Conservation (phyloP, 2,113 vertebrate genomes). For the Mohoua ochrocephala region DNA sequence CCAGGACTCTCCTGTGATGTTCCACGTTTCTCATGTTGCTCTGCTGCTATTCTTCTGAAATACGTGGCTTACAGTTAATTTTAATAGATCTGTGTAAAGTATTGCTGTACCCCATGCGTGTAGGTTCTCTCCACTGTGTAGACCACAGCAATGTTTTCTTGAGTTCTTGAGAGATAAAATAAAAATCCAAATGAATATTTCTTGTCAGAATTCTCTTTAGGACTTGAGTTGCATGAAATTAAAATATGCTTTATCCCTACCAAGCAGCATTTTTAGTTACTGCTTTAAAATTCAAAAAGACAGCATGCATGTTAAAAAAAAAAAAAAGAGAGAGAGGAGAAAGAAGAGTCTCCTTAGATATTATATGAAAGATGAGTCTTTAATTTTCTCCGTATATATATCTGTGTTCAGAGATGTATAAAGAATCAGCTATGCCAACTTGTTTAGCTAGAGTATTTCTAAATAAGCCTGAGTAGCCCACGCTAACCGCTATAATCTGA, state of each 20-base stretch:
- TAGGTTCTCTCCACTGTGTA: background rate
- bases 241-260: background rate
- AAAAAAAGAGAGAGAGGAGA: no score
- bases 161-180: background rate
- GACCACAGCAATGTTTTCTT: background rate
- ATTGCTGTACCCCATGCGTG: background rate
- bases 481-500: background rate
- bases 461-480: background rate
- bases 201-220: background rate
- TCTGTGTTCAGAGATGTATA: background rate
- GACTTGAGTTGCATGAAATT: background rate
- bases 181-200: background rate
- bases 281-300: background rate
- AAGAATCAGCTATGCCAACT: background rate
- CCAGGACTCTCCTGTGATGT: background rate
- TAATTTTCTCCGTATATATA: background rate
- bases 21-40: background rate
- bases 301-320: background rate
- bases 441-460: background rate
- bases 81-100: background rate
- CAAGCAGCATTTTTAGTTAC: background rate
- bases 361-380: background rate
- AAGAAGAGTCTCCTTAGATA: background rate
- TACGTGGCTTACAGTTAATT: background rate
- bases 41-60: background rate